Evolutionary conservation across 2,888 invertebrate genomes (phyloP).

Genomic region (Chrysodeixis includens): DNA sequence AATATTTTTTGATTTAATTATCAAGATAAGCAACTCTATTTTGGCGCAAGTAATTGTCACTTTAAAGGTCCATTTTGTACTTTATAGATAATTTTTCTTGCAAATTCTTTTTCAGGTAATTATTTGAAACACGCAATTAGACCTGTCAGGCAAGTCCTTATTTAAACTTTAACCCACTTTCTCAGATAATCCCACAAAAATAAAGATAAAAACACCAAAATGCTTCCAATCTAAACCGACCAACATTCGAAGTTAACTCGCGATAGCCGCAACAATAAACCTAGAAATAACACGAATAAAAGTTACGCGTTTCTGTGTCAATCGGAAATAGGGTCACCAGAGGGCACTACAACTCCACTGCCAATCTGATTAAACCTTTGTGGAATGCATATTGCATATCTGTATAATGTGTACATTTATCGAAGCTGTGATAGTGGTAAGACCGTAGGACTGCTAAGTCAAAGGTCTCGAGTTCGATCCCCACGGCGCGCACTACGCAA

Average conservation of each 20-base stretch:
- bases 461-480: too few species aligned
- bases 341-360: constrained; percentile 24
- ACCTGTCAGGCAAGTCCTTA: neutral
- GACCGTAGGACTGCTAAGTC: too few species aligned
- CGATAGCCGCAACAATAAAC: constrained; percentile 37
- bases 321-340: constrained; percentile 15
- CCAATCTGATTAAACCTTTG: neutral
- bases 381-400: neutral
- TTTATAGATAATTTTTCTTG: too few species aligned
- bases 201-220: neutral
- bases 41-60: too few species aligned
- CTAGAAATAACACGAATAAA: constrained; percentile 38
- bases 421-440: too few species aligned
- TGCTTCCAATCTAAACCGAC: neutral
- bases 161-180: neutral
- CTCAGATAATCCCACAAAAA: neutral
- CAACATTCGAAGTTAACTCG: constrained; percentile 9
- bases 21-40: too few species aligned
- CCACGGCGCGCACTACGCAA: too few species aligned
- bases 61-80: too few species aligned
- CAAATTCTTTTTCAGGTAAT: too few species aligned
- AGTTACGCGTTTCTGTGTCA: constrained; percentile 26
- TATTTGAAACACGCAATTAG: too few species aligned
- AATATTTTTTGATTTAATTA: too few species aligned
- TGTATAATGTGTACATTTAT: too few species aligned